Evolutionary conservation across 2,888 invertebrate species (phyloP).

Genomic region (Oscheius sp.): DNA sequence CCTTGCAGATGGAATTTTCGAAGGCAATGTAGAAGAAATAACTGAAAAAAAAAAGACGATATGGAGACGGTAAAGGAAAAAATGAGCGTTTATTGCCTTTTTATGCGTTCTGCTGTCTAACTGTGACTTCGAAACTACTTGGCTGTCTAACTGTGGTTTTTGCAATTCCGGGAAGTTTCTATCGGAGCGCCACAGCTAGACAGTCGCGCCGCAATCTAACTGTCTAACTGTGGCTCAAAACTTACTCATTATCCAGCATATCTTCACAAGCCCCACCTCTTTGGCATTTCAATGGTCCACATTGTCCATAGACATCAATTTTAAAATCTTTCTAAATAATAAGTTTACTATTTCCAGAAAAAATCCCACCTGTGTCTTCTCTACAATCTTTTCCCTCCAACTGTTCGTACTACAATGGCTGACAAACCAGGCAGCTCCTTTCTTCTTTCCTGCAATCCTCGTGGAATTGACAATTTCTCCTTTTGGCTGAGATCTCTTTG

Average conservation of each 20-base stretch:
- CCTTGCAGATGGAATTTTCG: slow-evolving; percentile 72
- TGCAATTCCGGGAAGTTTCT: no score
- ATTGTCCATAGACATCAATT: slow-evolving; percentile 70
- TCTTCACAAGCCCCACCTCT: slow-evolving; percentile 60
- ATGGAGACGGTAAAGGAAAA: background rate
- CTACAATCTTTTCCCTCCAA: slow-evolving; percentile 59
- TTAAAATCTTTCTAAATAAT: slow-evolving; percentile 55
- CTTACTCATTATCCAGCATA: slow-evolving; percentile 64
- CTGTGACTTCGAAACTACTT: no score
- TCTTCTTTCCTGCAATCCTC: slow-evolving; percentile 57
- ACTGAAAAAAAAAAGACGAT: slow-evolving; percentile 45
- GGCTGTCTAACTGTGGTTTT: no score
- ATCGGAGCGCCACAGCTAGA: no score
- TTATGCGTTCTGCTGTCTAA: background rate
- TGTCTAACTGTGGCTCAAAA: background rate
- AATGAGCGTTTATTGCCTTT: background rate
- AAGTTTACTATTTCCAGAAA: no score
- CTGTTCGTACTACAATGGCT: slow-evolving; percentile 67
- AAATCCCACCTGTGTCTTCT: slow-evolving; percentile 47
- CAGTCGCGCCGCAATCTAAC: no score
- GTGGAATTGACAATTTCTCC: background rate
- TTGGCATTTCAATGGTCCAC: slow-evolving; percentile 64
- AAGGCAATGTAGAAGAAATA: slow-evolving; percentile 70
- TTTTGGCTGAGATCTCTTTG: slow-evolving; percentile 40
- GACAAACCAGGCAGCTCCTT: slow-evolving; percentile 69